phyloP scores from a whole-genome alignment of 1,140 invertebrate genomes.

The Polypedilum vanderplanki region DNA sequence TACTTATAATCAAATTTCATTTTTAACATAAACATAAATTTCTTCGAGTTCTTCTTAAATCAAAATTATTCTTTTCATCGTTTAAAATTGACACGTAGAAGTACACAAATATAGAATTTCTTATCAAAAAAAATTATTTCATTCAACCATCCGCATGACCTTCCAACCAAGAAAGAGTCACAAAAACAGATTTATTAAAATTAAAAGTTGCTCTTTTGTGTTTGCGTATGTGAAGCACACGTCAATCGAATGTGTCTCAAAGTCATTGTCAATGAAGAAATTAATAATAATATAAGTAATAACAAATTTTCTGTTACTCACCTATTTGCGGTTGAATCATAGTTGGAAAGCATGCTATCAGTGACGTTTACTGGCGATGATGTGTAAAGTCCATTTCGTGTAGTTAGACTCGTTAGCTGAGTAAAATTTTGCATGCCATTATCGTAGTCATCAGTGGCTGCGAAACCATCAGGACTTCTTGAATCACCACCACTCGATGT shows the following conservation, averaged over 20 bases:
- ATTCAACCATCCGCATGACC: too few species aligned
- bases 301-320: not conserved
- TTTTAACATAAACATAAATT: too few species aligned
- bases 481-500: slow-evolving; percentile 20
- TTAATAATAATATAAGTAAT: too few species aligned
- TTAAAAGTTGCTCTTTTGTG: not conserved
- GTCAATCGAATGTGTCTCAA: not conserved
- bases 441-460: not conserved
- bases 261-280: not conserved
- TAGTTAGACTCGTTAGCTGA: not conserved
- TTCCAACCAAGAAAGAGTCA: too few species aligned
- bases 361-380: not conserved
- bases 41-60: too few species aligned
- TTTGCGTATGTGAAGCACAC: not conserved
- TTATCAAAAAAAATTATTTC: too few species aligned
- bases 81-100: too few species aligned
- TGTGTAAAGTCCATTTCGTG: slow-evolving; percentile 19
- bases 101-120: too few species aligned
- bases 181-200: too few species aligned
- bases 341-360: not conserved
- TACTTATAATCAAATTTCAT: too few species aligned
- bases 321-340: slow-evolving; percentile 4
- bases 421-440: slow-evolving; percentile 13
- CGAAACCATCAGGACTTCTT: not conserved
- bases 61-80: too few species aligned